These are phyloP conservation scores for Phrixothrix hirtus DNA, from an alignment of 2,888 invertebrate genomes.

Conservation along the genomic window DNA sequence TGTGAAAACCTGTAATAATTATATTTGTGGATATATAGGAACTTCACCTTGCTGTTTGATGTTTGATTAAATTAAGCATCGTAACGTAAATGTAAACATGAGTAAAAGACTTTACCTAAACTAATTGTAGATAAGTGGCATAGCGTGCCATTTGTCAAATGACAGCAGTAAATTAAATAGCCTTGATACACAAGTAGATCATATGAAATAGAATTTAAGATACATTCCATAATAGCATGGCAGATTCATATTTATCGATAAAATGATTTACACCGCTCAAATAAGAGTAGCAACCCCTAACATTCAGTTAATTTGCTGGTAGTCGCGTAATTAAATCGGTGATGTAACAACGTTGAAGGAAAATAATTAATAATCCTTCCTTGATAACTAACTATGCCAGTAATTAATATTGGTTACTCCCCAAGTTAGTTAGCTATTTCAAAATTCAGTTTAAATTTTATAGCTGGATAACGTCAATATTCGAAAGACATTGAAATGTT, in stretches of 20 bases:
- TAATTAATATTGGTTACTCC: conserved; percentile 18
- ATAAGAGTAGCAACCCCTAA: conserved; percentile 10
- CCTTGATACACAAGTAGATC: conserved; percentile 25
- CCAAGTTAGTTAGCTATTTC: conserved; percentile 14
- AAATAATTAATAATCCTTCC: conserved; percentile 24
- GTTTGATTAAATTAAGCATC: too few species aligned
- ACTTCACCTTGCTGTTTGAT: too few species aligned
- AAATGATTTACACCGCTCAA: conserved; percentile 17
- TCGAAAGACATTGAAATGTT: background rate
- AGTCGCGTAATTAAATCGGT: conserved; percentile 24
- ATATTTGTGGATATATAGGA: too few species aligned
- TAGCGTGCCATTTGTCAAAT: too few species aligned
- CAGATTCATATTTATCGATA: conserved; percentile 17
- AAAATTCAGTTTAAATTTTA: conserved; percentile 9
- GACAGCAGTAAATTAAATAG: conserved; percentile 25
- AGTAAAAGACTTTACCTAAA: too few species aligned
- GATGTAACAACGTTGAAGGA: conserved; percentile 21
- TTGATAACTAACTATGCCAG: conserved; percentile 14
- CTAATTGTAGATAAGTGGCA: too few species aligned
- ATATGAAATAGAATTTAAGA: conserved; percentile 21
- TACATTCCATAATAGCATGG: conserved; percentile 18
- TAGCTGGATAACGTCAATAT: background rate
- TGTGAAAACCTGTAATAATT: too few species aligned
- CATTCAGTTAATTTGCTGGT: conserved; percentile 18
- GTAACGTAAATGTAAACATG: too few species aligned